Conservation (phyloP, 1,140 invertebrate genomes). For the Laodelphax striatellus region DNA sequence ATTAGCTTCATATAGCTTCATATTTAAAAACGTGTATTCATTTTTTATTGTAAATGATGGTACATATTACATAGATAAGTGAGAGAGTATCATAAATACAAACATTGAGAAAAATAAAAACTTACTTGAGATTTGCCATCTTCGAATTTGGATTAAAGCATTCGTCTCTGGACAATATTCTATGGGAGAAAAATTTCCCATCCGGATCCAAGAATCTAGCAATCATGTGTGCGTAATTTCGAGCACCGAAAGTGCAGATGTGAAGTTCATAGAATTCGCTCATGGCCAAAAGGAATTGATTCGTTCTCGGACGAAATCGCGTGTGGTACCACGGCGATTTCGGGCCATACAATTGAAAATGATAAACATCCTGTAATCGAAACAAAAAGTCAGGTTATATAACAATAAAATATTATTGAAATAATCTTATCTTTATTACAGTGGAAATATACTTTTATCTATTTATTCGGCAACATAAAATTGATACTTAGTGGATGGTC, state of each 20-base stretch:
- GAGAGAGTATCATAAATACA: no score
- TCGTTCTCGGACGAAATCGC: constrained; percentile 75
- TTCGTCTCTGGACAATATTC: constrained; percentile 95
- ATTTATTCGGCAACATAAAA: no score
- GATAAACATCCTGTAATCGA: constrained; percentile 69
- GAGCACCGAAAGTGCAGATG: constrained; percentile 95
- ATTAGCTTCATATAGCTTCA: no score
- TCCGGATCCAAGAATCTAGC: constrained; percentile 82
- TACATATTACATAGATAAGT: no score
- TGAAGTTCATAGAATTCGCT: constrained; percentile 88
- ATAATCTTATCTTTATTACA: no score
- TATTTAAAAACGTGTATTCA: no score
- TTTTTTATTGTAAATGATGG: no score
- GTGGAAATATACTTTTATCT: no score
- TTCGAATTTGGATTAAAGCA: constrained; percentile 94
- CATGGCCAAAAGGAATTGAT: constrained; percentile 75
- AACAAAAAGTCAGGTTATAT: constrained; percentile 1
- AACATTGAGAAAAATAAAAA: constrained; percentile 9
- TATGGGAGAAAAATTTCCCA: constrained; percentile 81
- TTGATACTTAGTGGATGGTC: no score
- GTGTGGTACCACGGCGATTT: constrained; percentile 89
- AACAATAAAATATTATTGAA: no score
- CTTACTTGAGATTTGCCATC: constrained; percentile 92
- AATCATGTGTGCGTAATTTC: constrained; percentile 95
- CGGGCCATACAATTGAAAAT: constrained; percentile 78